Percentiles rank a stretch among this genome's conserved stretches.
phyloP scores from a whole-genome alignment of 2,113 vertebrate genomes.

The Psettodes erumei region DNA sequence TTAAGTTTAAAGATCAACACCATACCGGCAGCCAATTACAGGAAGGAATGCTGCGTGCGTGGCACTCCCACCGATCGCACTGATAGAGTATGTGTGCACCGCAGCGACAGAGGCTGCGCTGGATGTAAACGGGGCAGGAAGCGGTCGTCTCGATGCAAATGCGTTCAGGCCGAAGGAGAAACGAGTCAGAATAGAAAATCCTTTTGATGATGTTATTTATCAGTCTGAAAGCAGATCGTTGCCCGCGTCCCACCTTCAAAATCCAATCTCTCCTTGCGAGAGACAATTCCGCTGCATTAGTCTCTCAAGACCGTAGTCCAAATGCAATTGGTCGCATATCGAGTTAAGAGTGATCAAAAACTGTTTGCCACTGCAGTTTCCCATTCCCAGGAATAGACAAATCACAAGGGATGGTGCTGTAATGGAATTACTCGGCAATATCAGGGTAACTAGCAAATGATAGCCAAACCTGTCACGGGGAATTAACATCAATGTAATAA shows the following conservation, averaged over 20 bases:
- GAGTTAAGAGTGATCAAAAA: constrained; percentile 66
- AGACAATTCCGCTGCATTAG: constrained; percentile 38
- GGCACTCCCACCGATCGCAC: constrained; percentile 57
- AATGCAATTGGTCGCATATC: constrained; percentile 62
- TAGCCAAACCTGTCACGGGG: constrained; percentile 25
- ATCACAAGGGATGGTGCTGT: constrained; percentile 33
- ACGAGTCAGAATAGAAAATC: not conserved
- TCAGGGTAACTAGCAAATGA: constrained; percentile 40
- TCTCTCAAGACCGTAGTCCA: constrained; percentile 41
- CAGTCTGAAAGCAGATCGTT: constrained; percentile 10
- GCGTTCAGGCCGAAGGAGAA: not conserved
- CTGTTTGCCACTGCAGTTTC: constrained; percentile 56
- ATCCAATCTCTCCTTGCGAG: constrained; percentile 23
- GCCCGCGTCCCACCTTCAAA: constrained; percentile 12
- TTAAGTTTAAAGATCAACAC: constrained; percentile 57
- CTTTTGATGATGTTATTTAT: not conserved
- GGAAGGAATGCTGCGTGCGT: constrained; percentile 52
- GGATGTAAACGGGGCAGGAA: constrained; percentile 15
- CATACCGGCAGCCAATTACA: constrained; percentile 43
- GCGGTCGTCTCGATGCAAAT: not conserved
- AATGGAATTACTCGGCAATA: constrained; percentile 61
- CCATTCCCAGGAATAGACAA: constrained; percentile 48
- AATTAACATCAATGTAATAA: constrained; percentile 21
- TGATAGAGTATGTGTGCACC: constrained; percentile 34
- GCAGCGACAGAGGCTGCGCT: constrained; percentile 5